Evolutionary conservation across 2,888 invertebrate genomes (phyloP).

Genomic region (Dryomyza anilis): DNA sequence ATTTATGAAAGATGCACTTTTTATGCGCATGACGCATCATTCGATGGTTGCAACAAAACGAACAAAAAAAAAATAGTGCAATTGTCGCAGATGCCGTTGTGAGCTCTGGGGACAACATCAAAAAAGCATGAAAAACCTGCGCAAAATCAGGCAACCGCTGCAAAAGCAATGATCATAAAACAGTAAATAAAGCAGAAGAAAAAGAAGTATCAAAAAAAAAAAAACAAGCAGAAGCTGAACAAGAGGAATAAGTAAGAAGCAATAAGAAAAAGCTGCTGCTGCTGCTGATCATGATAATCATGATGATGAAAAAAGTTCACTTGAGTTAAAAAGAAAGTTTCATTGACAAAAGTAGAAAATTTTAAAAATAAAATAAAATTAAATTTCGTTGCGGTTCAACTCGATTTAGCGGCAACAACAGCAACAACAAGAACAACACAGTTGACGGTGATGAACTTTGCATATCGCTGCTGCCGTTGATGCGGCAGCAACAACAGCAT

Average conservation of each 20-base stretch:
- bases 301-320: no score
- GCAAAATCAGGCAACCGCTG: neutral
- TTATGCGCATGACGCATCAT: neutral
- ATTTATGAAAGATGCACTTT: no score
- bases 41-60: neutral
- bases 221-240: neutral
- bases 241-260: neutral
- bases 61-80: constrained; percentile 10
- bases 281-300: neutral
- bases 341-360: constrained; percentile 20
- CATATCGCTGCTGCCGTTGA: constrained; percentile 17
- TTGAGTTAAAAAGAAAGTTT: constrained; percentile 21
- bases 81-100: constrained; percentile 3
- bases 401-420: constrained; percentile 7
- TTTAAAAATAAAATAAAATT: neutral
- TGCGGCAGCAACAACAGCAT: constrained; percentile 10
- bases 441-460: constrained; percentile 20
- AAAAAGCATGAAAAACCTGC: no score
- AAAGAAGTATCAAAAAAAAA: neutral
- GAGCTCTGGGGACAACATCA: neutral
- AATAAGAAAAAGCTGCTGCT: constrained; percentile 12
- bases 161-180: neutral
- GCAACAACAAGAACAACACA: neutral
- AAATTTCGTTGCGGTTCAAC: constrained; percentile 13
- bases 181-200: neutral